phyloP scores from a whole-genome alignment of 2,797 vertebrate genomes.

The Lacerta agilis region DNA sequence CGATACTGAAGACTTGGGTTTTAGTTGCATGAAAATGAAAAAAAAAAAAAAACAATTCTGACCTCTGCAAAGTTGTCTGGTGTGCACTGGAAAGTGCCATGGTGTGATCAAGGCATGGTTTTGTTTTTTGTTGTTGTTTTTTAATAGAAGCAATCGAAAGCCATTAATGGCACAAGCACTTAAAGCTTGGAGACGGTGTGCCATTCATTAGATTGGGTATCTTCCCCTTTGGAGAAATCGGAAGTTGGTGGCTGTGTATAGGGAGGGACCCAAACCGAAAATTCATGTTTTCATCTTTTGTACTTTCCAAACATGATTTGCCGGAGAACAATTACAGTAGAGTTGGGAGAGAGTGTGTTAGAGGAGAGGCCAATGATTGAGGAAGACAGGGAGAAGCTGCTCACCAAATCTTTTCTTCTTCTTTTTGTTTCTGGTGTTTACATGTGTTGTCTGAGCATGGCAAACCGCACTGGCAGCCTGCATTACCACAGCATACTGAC shows the following conservation, averaged over 20 bases:
- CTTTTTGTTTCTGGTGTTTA: constrained; percentile 80
- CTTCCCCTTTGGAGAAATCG: constrained; percentile 67
- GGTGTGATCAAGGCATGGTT: constrained; percentile 70
- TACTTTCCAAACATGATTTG: constrained; percentile 71
- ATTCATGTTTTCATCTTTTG: constrained; percentile 65
- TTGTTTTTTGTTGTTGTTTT: background rate
- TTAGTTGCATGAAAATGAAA: constrained; percentile 55
- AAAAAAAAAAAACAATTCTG: constrained; percentile 46
- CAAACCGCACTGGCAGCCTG: constrained; percentile 79
- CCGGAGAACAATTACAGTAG: constrained; percentile 67
- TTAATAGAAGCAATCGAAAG: constrained; percentile 70
- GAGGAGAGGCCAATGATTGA: constrained; percentile 44
- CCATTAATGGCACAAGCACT: constrained; percentile 69
- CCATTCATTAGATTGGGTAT: constrained; percentile 73
- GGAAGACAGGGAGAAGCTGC: constrained; percentile 57
- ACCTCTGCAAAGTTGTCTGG: constrained; percentile 65
- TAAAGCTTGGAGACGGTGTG: constrained; percentile 69
- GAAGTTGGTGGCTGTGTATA: constrained; percentile 21
- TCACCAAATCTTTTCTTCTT: constrained; percentile 58
- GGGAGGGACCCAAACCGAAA: constrained; percentile 44
- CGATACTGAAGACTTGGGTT: constrained; percentile 69
- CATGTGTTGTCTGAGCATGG: constrained; percentile 78
- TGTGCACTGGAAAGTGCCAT: constrained; percentile 68
- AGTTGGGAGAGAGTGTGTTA: constrained; percentile 39
- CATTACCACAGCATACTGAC: constrained; percentile 78